phyloP scores from a whole-genome alignment of 1,140 invertebrate species.

The Aleiodes sp. region DNA sequence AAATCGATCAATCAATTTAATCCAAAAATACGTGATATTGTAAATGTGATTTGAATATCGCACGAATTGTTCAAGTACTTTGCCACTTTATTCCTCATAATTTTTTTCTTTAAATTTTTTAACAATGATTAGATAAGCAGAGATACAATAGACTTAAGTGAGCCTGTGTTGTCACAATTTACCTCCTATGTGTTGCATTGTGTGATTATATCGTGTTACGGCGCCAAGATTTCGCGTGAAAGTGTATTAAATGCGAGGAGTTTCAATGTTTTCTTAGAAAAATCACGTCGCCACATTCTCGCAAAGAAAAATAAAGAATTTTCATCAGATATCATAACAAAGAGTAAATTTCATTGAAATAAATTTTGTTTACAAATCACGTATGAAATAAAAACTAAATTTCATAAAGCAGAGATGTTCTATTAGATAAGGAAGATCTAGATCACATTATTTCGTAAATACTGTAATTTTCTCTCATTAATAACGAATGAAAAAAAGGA shows the following conservation, averaged over 20 bases:
- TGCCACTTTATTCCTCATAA: constrained; percentile 20
- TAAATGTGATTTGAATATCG: no score
- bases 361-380: no score
- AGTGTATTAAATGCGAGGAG: background rate
- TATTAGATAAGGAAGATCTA: no score
- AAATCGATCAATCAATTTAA: no score
- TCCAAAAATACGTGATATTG: no score
- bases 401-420: no score
- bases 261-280: background rate
- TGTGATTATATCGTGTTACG: constrained; percentile 14
- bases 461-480: background rate
- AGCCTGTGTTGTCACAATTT: background rate
- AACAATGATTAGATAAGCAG: constrained; percentile 13
- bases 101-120: constrained; percentile 31
- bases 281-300: background rate
- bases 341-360: no score
- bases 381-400: background rate
- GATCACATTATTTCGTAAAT: constrained; percentile 12
- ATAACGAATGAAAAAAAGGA: background rate
- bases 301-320: background rate
- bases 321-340: no score
- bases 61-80: no score
- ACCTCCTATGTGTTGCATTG: background rate
- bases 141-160: constrained; percentile 13
- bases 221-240: constrained; percentile 6